These are phyloP conservation scores for Phaethon lepturus DNA, from an alignment of 2,113 vertebrate genomes.

Conservation along the genomic window DNA sequence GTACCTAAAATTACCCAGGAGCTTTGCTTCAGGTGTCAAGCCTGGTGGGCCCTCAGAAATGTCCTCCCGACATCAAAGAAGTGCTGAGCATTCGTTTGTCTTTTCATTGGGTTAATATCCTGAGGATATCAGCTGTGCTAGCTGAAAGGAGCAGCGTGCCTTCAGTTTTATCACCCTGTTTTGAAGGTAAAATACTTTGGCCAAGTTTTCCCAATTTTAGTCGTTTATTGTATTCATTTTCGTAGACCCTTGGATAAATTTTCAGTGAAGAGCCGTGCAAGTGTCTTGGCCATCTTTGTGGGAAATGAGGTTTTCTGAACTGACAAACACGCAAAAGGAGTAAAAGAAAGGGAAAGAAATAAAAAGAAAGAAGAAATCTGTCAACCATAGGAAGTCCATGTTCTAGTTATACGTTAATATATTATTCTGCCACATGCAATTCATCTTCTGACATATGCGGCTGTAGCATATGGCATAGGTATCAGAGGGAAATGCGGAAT, in stretches of 20 bases:
- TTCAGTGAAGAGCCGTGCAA: not conserved
- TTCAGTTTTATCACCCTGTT: not conserved
- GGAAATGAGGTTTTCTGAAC: not conserved
- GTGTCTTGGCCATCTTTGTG: not conserved
- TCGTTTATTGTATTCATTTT: not conserved
- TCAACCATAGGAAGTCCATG: fast-evolving
- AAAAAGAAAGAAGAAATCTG: not conserved
- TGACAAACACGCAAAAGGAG: not conserved
- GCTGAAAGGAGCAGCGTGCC: not conserved
- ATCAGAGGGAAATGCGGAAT: not conserved
- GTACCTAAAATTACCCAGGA: not conserved
- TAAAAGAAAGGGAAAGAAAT: not conserved
- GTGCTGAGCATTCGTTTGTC: not conserved
- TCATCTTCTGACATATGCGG: not conserved
- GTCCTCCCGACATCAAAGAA: not conserved
- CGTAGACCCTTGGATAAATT: not conserved
- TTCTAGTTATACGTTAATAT: not conserved
- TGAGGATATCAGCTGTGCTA: not conserved
- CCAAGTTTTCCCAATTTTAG: not conserved
- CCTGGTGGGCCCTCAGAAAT: not conserved
- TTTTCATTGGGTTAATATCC: not conserved
- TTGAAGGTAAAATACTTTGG: not conserved
- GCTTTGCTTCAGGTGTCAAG: not conserved
- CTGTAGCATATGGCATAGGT: not conserved
- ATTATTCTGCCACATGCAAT: not conserved